Percentiles rank a stretch among this genome's conserved stretches.
phyloP scores from a whole-genome alignment of 2,888 invertebrate genomes.

The Leucophora obtusa region DNA sequence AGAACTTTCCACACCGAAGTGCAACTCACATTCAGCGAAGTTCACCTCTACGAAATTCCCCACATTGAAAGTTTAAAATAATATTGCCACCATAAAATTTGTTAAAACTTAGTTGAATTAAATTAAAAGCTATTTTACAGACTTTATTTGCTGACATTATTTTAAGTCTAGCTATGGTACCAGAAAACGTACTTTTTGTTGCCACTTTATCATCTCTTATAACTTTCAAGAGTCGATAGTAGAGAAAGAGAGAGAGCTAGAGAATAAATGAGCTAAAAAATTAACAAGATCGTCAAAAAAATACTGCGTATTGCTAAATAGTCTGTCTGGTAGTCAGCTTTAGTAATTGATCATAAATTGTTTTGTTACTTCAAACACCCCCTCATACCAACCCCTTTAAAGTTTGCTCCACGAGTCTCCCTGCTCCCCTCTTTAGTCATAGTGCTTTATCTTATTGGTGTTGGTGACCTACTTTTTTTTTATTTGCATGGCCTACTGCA shows the following conservation, averaged over 20 bases:
- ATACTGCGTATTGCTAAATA: neutral
- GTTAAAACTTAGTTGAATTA: too few relatives aligned
- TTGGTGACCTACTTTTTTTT: conserved; percentile 76
- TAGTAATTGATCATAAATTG: neutral
- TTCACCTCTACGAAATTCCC: too few relatives aligned
- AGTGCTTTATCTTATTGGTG: conserved; percentile 19
- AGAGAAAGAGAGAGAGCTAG: neutral
- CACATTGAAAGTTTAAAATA: too few relatives aligned
- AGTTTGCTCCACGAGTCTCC: neutral
- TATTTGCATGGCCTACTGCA: conserved; percentile 79
- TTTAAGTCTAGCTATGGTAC: neutral
- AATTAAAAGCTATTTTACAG: too few relatives aligned
- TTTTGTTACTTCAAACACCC: neutral
- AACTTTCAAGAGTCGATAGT: neutral
- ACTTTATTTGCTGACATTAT: too few relatives aligned
- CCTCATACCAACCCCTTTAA: neutral
- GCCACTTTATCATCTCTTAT: neutral
- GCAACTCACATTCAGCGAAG: too few relatives aligned
- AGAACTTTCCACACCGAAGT: too few relatives aligned
- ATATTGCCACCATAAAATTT: too few relatives aligned
- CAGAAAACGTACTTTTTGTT: neutral
- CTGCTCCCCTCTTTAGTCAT: neutral
- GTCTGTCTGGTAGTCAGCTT: neutral
- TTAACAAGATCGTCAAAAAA: neutral
- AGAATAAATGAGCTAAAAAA: neutral